These are phyloP conservation scores for Capromys pilorides DNA, from an alignment of 2,797 vertebrate species.

Conservation along the genomic window DNA sequence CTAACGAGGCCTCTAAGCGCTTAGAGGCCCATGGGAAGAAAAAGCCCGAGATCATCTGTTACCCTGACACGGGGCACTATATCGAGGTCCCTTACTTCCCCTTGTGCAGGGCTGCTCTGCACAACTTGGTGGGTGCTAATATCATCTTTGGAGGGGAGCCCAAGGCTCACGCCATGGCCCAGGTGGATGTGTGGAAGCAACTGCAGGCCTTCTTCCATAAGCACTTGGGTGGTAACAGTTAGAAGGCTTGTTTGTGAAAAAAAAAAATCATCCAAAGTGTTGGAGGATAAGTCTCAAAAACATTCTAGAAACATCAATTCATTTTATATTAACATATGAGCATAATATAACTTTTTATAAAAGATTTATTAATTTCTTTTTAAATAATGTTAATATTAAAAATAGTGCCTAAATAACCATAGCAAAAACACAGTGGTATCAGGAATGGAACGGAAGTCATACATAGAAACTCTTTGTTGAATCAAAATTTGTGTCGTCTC, in stretches of 20 bases:
- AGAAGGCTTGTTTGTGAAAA: neutral
- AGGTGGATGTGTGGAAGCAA: constrained; percentile 90
- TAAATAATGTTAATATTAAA: neutral
- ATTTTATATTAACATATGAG: neutral
- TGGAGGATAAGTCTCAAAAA: neutral
- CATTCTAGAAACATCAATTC: neutral
- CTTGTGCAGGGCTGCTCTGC: constrained; percentile 84
- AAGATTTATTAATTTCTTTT: neutral
- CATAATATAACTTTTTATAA: neutral
- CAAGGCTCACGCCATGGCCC: constrained; percentile 89
- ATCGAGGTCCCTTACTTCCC: constrained; percentile 92
- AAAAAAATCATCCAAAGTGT: neutral
- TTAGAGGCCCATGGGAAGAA: constrained; percentile 88
- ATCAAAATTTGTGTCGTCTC: neutral
- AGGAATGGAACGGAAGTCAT: neutral
- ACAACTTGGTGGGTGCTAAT: constrained; percentile 80
- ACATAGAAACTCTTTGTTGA: neutral
- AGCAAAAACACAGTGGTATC: neutral
- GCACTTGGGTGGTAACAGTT: constrained; percentile 81
- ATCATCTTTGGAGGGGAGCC: constrained; percentile 91
- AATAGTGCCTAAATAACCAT: neutral
- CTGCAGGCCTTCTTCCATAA: constrained; percentile 90
- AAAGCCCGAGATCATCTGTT: constrained; percentile 88
- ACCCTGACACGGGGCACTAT: constrained; percentile 91
- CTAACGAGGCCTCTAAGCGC: constrained; percentile 85